A percentile compares a stretch with the other conserved stretches of the same genome.
Evolutionary conservation across 2,113 vertebrate genomes (phyloP).

Genomic region (Trochalopteron elliotii): DNA sequence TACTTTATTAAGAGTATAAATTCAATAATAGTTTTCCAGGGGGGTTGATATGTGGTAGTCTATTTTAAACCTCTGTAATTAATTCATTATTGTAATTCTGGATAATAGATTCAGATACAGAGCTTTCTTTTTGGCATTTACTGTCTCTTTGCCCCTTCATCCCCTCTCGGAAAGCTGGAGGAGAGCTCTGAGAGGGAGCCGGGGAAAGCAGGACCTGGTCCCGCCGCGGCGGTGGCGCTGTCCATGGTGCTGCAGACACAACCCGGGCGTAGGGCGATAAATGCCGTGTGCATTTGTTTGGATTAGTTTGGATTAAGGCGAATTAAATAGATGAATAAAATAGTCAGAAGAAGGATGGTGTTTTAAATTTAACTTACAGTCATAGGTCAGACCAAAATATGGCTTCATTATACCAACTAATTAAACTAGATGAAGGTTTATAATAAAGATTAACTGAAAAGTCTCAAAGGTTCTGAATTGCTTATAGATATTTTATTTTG

Average conservation of each 20-base stretch:
- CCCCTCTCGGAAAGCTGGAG: too few species aligned
- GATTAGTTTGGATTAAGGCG: neutral
- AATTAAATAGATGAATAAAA: neutral
- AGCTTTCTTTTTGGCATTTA: neutral
- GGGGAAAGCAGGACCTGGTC: neutral
- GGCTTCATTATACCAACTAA: neutral
- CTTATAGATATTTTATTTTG: neutral
- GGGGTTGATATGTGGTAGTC: accelerated
- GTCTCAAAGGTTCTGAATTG: neutral
- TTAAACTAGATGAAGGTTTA: neutral
- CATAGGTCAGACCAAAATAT: neutral
- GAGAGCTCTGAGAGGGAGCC: accelerated
- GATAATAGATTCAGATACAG: neutral
- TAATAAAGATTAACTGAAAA: neutral
- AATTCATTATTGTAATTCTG: neutral
- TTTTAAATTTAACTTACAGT: neutral
- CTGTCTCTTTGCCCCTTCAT: neutral
- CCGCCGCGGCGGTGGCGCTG: accelerated
- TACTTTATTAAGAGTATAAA: neutral
- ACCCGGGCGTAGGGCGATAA: accelerated
- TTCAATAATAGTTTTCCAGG: neutral
- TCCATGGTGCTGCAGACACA: neutral
- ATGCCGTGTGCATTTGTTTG: accelerated
- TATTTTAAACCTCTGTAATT: neutral
- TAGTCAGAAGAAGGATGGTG: neutral